A percentile compares a stretch with the other conserved stretches of the same genome.
These are phyloP conservation scores for Perdita meconis DNA, from an alignment of 2,888 invertebrate species.

Conservation along the genomic window DNA sequence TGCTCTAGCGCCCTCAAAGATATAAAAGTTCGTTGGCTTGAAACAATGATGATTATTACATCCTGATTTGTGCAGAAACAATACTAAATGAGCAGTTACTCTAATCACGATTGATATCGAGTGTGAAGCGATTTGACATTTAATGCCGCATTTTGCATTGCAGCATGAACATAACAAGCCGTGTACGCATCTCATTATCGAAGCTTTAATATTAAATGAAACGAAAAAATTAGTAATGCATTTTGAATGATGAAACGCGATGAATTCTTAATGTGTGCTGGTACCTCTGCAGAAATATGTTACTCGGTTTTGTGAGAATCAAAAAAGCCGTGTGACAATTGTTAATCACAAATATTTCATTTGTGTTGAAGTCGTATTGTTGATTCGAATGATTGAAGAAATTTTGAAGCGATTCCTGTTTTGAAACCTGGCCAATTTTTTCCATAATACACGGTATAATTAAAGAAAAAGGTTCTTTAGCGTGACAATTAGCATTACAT, in stretches of 20 bases:
- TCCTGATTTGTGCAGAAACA: slow-evolving; percentile 23
- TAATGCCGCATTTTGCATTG: slow-evolving; percentile 36
- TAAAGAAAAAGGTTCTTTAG: slow-evolving; percentile 55
- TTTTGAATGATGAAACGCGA: slow-evolving; percentile 34
- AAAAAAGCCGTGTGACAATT: slow-evolving; percentile 30
- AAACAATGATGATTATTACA: slow-evolving; percentile 10
- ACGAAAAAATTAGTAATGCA: slow-evolving; percentile 18
- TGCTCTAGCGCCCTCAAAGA: slow-evolving; percentile 46
- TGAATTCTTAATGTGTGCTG: slow-evolving; percentile 69
- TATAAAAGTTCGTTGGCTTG: slow-evolving; percentile 13
- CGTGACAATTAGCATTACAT: slow-evolving; percentile 71
- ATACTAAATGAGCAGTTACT: slow-evolving; percentile 21
- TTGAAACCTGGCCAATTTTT: background rate
- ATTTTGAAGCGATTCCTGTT: too few relatives aligned
- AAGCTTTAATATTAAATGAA: slow-evolving; percentile 27
- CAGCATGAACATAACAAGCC: slow-evolving; percentile 53
- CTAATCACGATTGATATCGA: slow-evolving; percentile 29
- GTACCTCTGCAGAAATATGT: slow-evolving; percentile 58
- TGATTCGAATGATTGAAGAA: too few relatives aligned
- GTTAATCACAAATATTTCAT: slow-evolving; percentile 21
- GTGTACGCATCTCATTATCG: slow-evolving; percentile 39
- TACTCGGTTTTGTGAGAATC: slow-evolving; percentile 47
- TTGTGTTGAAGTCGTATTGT: slow-evolving; percentile 7
- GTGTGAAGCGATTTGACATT: slow-evolving; percentile 42
- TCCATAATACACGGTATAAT: slow-evolving; percentile 10